Evolutionary conservation across 1,140 invertebrate species (phyloP), one percentile per base, ranked within the genome.

Genomic region (Drosophila ogumai): DNA sequence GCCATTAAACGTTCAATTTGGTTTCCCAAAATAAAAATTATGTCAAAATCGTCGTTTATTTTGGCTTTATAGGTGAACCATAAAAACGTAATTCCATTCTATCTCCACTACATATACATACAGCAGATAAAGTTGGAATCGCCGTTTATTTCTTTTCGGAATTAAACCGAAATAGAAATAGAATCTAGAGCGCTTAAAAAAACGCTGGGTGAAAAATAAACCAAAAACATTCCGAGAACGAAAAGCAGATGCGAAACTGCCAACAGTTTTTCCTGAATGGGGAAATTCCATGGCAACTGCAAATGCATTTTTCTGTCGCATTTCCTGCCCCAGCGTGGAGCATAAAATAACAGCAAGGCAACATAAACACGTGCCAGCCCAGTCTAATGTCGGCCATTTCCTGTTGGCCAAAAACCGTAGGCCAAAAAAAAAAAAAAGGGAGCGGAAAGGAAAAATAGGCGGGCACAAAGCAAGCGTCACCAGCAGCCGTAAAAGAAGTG

Each of bases 301-400:
- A 67, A 72, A 75, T 76, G 73, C 74, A 76, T 76, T 76, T 69
- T 76, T 76, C 61, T 76, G 55, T 76, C 74, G 74, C 74, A 76
- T 76, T 76, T 76, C 73, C 74, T 76, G 74, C 54, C 61, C 64
- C 74, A 76, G 55, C 63, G 54, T 76, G 55, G 31, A 66, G 74
- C 74, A 76, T 76, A 76, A 76, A 76, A 76, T 76, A 76, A 76
- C 73, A 76, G 73, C 73, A 76, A 76, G 66, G 57, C 75, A 68
- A 68, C 74, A 86, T 71, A 82, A 81, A 86, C 82, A 86, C 82
- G 82, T 85, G 82, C 78, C 78, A 75, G 80, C 76, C 55, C 41
- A 54, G 80, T 82, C 76, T 87, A 87, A 87, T 88, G 84, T 77
- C 86, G 80, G 84, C 84, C 85, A 87, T 84, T 88, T 87, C 84